Evolutionary conservation across 1,140 invertebrate species (phyloP).

Genomic region (Drosophila quadrilineata): DNA sequence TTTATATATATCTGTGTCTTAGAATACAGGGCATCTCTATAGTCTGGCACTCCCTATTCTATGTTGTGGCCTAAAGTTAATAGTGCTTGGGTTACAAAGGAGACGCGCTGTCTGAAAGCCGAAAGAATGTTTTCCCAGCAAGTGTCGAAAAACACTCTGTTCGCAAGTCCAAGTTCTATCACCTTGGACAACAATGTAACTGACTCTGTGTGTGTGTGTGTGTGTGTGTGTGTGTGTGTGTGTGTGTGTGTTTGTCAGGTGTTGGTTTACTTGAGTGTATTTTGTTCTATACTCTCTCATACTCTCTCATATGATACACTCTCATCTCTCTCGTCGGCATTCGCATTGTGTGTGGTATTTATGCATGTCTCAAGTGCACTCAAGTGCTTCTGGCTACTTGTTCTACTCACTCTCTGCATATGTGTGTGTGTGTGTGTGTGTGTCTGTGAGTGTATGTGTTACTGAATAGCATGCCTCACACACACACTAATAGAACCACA

Average conservation of each 20-base stretch:
- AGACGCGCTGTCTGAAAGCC: conserved; percentile 4
- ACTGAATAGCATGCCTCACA: not conserved
- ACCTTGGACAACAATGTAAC: too few species aligned
- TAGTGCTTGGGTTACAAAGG: conserved; percentile 16
- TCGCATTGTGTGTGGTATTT: too few species aligned
- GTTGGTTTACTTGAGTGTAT: not conserved
- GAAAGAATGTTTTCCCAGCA: conserved; percentile 10
- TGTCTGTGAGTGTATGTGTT: too few species aligned
- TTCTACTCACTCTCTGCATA: not conserved
- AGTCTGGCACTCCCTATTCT: too few species aligned
- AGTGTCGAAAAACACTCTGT: conserved; percentile 40
- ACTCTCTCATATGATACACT: not conserved
- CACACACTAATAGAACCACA: not conserved
- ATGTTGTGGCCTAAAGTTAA: conserved; percentile 10
- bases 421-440: too few species aligned
- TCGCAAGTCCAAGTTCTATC: conserved; percentile 3
- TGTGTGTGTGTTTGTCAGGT: not conserved
- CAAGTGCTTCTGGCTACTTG: conserved; percentile 38
- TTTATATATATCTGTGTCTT: too few species aligned
- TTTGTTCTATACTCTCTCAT: not conserved
- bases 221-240: too few species aligned
- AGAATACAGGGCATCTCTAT: too few species aligned
- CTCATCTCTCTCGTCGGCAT: not conserved
- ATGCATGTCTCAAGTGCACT: conserved; percentile 38
- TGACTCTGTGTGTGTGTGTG: too few species aligned